These are phyloP conservation scores for Spongilla lacustris DNA, from an alignment of 37 sponge, comb jelly and placozoan genomes.

Conservation along the genomic window DNA sequence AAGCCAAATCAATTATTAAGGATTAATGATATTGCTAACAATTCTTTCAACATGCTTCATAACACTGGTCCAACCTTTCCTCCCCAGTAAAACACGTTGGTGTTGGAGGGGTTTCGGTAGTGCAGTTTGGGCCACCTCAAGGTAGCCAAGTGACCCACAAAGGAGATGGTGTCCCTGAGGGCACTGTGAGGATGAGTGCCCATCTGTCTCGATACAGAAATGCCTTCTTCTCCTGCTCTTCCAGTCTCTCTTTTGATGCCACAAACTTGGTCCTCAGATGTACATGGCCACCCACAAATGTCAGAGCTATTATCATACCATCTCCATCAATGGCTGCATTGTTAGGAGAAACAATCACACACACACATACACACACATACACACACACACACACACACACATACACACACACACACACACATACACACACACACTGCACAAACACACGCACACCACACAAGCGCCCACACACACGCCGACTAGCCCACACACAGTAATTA, in stretches of 20 bases:
- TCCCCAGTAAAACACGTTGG: conserved; percentile 94
- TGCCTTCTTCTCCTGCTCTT: conserved; percentile 63
- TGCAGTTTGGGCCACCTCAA: conserved; percentile 56
- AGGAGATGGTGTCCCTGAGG: conserved; percentile 51
- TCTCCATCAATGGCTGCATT: conserved; percentile 92
- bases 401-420: no score
- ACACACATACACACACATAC: not conserved
- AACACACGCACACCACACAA: no score
- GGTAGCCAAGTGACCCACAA: conserved; percentile 39
- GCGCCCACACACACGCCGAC: no score
- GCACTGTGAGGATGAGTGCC: conserved; percentile 73
- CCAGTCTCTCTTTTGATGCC: conserved; percentile 51
- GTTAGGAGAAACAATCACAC: not conserved
- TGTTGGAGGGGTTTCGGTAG: conserved; percentile 91
- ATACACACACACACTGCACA: no score
- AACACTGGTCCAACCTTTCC: conserved; percentile 74
- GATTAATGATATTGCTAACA: no score
- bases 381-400: no score
- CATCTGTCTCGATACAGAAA: conserved; percentile 81
- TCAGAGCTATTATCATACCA: conserved; percentile 88
- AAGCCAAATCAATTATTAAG: no score
- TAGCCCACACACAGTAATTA: no score
- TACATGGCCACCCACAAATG: conserved; percentile 77
- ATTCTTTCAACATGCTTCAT: no score
- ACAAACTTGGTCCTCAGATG: conserved; percentile 84